A percentile compares a stretch with the other conserved stretches of the same genome.
Evolutionary conservation across 1,140 invertebrate species (phyloP).

Genomic region (Cotesia typhae): DNA sequence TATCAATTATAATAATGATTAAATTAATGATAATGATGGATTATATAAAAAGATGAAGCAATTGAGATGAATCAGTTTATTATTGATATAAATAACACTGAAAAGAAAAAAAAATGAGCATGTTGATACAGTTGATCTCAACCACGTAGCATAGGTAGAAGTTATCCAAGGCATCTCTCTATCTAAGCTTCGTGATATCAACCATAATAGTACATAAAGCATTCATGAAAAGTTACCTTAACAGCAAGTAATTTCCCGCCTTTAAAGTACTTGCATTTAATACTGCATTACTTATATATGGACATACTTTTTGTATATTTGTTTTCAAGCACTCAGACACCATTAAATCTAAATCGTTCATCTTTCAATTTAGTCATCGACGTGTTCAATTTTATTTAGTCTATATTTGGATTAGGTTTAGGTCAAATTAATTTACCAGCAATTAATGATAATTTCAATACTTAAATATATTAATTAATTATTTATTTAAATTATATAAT

Average conservation of each 20-base stretch:
- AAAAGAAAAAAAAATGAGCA: too few relatives aligned
- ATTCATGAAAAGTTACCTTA: slow-evolving; percentile 23
- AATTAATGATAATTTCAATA: background rate
- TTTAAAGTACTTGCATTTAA: background rate
- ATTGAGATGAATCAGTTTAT: too few relatives aligned
- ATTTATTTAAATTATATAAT: too few relatives aligned
- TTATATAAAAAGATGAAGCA: too few relatives aligned
- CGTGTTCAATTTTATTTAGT: background rate
- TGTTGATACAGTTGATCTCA: too few relatives aligned
- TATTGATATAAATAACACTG: too few relatives aligned
- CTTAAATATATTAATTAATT: too few relatives aligned
- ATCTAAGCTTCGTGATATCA: background rate
- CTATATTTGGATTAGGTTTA: background rate
- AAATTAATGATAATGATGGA: too few relatives aligned
- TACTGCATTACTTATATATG: background rate
- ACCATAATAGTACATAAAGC: background rate
- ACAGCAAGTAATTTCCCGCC: background rate
- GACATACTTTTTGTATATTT: background rate
- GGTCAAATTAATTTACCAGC: background rate
- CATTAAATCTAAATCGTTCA: background rate
- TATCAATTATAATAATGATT: too few relatives aligned
- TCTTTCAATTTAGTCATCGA: slow-evolving; percentile 15
- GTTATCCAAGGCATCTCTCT: too few relatives aligned
- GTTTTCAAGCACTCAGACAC: background rate
- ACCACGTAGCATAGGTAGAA: too few relatives aligned